Evolutionary conservation across 2,888 invertebrate species (phyloP), one percentile per base, ranked within the genome.

Genomic region (Cataglyphis albicans): DNA sequence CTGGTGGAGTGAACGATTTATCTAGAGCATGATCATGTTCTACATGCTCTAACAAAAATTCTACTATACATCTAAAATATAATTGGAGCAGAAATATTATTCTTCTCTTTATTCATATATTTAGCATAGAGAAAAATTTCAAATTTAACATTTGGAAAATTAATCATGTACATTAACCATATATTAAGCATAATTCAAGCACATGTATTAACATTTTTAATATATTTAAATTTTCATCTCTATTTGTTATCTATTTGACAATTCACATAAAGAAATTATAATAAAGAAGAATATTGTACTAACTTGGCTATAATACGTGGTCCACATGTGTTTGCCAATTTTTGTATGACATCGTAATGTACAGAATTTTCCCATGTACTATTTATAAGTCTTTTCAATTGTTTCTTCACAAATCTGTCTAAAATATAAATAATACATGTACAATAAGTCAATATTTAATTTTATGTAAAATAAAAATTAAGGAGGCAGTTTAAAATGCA

Each of bases 1-100:
- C 95, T 38, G 95, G 95, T 12, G 95, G 95, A 48, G 94, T 94
- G 83, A 94, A 90, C 72, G 92, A 92, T 32, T 87, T 93, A 84
- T 95, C 95, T 9, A 95, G 88, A 65, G 87, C 86, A 84, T 94
- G 93, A 0, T 88, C 61, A n/a, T 86, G 78, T 63, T 92, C 88
- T 10, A 85, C 81, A 2, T 83, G 73, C 3, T 88, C 83, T 1
- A 81, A 38, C 32, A 92, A 38, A 68, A 90, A 91, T 9, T 92
- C 89, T 3, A 94, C 68, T n/a, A 93, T 85, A 15, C 84, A 88
- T 67, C 94, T 94, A 80, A 73, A 88, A 90, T 80, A 7, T 76
- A 7, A 59, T 63, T 9, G 5, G 3, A 15, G 52, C 5, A 41
- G 1, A 29, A 32, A 59, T 76, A 29, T 59, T 55, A 35, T 52